Percentiles rank a stretch among this genome's conserved stretches.
Conservation (phyloP, 2,888 invertebrate species). For the Caenorhabditis zanzibari region DNA sequence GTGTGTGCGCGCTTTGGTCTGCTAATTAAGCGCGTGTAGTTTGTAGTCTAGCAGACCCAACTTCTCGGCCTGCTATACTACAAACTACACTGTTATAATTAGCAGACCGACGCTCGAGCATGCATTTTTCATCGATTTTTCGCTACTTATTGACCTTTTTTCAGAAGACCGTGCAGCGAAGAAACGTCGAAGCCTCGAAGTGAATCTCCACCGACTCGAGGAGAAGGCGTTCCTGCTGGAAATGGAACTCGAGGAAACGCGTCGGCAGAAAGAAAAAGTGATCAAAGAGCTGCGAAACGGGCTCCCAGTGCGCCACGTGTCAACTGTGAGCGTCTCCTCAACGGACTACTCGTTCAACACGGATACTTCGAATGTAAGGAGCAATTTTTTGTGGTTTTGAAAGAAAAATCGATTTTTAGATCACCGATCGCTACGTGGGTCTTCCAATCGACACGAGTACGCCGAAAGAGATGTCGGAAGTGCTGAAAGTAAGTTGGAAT, state of each 20-base stretch:
- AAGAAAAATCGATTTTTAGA: conserved; percentile 25
- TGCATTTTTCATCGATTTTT: no score
- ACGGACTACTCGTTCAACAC: conserved; percentile 54
- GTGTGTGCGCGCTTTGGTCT: background rate
- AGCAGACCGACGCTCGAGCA: no score
- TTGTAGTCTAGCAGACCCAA: conserved; percentile 1
- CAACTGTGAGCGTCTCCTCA: conserved; percentile 49
- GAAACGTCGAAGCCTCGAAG: conserved; percentile 54
- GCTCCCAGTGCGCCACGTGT: conserved; percentile 49
- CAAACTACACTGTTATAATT: no score
- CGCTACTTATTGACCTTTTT: no score
- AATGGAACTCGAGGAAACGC: conserved; percentile 61
- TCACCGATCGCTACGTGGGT: conserved; percentile 43
- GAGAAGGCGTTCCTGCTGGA: conserved; percentile 61
- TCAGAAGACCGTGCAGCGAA: conserved; percentile 54
- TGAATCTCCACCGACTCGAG: conserved; percentile 55
- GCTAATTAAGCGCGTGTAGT: background rate
- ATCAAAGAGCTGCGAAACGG: conserved; percentile 49
- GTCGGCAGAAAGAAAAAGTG: conserved; percentile 42
- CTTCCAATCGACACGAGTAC: conserved; percentile 40
- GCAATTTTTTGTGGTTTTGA: background rate
- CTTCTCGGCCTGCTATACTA: background rate
- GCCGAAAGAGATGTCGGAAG: conserved; percentile 25
- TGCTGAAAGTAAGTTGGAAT: conserved; percentile 8
- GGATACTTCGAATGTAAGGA: conserved; percentile 20